A percentile compares a stretch with the other conserved stretches of the same genome.
Conservation (phyloP, 1,140 invertebrate genomes). For the Dysdera silvatica region DNA sequence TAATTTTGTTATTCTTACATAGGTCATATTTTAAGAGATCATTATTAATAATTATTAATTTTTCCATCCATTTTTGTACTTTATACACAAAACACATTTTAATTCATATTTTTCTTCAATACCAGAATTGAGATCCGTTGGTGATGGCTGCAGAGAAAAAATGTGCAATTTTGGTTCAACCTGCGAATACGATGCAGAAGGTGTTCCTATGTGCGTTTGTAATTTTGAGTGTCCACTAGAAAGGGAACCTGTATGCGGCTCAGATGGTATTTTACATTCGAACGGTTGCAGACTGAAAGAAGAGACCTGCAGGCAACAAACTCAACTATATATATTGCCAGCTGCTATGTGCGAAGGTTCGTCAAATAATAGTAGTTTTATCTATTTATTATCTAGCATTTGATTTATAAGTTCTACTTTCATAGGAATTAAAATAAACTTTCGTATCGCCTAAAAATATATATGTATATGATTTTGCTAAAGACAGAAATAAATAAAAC, state of each 20-base stretch:
- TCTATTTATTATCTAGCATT: too few species aligned
- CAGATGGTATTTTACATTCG: conserved; percentile 67
- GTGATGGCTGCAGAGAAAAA: conserved; percentile 29
- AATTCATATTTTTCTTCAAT: neutral
- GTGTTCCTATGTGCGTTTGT: conserved; percentile 27
- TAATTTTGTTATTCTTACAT: too few species aligned
- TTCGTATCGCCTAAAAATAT: too few species aligned
- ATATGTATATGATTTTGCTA: too few species aligned
- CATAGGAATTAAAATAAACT: too few species aligned
- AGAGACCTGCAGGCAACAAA: conserved; percentile 72
- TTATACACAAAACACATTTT: too few species aligned
- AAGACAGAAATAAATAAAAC: too few species aligned
- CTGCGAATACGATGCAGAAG: conserved; percentile 28
- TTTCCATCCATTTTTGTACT: too few species aligned
- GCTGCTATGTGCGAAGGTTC: conserved; percentile 68
- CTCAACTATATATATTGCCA: conserved; percentile 66
- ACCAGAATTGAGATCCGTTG: conserved; percentile 13
- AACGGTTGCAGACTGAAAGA: conserved; percentile 78
- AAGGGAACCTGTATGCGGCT: conserved; percentile 39
- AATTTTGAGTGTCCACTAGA: conserved; percentile 25
- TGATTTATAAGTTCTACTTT: too few species aligned
- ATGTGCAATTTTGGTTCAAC: conserved; percentile 31
- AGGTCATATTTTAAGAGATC: too few species aligned
- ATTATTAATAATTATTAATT: too few species aligned
- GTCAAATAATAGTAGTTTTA: too few species aligned